phyloP scores from a whole-genome alignment of 1,140 invertebrate genomes.

The Drosophila fuyamai region DNA sequence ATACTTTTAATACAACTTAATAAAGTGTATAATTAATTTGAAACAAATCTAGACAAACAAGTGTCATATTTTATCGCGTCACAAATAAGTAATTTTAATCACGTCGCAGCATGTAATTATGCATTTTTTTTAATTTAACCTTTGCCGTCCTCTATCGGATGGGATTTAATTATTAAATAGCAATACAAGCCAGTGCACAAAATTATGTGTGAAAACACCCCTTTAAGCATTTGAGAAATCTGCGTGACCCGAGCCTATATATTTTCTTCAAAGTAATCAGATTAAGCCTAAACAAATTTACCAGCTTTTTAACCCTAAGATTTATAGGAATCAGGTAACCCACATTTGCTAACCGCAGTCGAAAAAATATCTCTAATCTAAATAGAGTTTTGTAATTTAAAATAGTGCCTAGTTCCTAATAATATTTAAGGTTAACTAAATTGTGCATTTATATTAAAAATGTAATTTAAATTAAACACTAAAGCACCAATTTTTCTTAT shows the following conservation, averaged over 20 bases:
- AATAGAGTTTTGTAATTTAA: too few relatives aligned
- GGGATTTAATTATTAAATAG: neutral
- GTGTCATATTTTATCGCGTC: neutral
- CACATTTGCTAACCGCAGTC: neutral
- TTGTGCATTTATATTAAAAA: too few relatives aligned
- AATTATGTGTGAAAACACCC: neutral
- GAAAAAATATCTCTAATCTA: neutral
- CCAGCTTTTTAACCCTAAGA: neutral
- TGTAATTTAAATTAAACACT: too few relatives aligned
- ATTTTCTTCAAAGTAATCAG: neutral
- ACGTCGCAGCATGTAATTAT: neutral
- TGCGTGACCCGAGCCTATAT: neutral
- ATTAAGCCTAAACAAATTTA: conserved; percentile 3
- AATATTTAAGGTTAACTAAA: too few relatives aligned
- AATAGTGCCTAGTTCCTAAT: too few relatives aligned
- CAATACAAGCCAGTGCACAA: neutral
- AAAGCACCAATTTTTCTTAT: too few relatives aligned
- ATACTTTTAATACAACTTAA: too few relatives aligned
- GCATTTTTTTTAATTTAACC: neutral
- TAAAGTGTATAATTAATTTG: too few relatives aligned
- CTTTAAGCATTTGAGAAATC: neutral
- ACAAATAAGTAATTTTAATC: neutral
- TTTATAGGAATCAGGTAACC: neutral
- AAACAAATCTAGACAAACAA: neutral
- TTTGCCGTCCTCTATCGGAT: neutral